Base-by-base conservation (phyloP, 2,888 invertebrate species). In the Drosophila formosana region DNA sequence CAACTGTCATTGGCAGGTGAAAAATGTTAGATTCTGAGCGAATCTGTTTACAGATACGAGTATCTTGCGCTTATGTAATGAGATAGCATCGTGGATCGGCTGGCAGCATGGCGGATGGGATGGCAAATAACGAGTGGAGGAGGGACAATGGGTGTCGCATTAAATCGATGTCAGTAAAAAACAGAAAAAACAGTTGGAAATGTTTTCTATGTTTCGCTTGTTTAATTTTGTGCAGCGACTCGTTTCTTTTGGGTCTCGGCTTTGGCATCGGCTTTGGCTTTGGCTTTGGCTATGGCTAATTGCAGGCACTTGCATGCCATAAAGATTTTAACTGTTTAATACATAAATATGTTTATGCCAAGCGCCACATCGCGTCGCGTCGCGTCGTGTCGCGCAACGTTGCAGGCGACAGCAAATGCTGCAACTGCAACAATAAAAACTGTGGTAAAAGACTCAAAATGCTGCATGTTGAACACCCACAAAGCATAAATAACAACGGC, bases 401-500 rank as follows among this genome's bases (percentile, higher is more conserved):
- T 34, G 18, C 53, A 62, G 28, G 45, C 39, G 60, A 62, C 57
- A 60, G 37, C 41, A 28, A 63, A 63, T 18, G 37, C 11, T 43
- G 47, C 62, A 68, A 34, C 56, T 51, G 65, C 64, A 55, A 56
- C 52, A 75, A 76, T 57, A 78, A 75, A 73, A 81, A 80, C 72
- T 76, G 77, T 83, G 77, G 86, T 83, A 86, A 83, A 83, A 83
- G 77, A 83, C 82, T 84, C 80, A 78, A 83, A 75, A 83, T 75
- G 84, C 82, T 82, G 84, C 82, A 87, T 83, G 83, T 87, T 83
- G 84, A 83, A 83, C 83, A 83, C 83, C 83, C 83, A 87, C 83
- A 83, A 83, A 84, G 83, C 83, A 83, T 83, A 83, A 87, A 83
- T 83, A 83, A 83, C 82, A 84, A 62, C 81, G 71, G 79, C 85